Evolutionary conservation across 2,113 vertebrate species (phyloP), one percentile per base, ranked within the genome.

Genomic region (Sialia sialis): DNA sequence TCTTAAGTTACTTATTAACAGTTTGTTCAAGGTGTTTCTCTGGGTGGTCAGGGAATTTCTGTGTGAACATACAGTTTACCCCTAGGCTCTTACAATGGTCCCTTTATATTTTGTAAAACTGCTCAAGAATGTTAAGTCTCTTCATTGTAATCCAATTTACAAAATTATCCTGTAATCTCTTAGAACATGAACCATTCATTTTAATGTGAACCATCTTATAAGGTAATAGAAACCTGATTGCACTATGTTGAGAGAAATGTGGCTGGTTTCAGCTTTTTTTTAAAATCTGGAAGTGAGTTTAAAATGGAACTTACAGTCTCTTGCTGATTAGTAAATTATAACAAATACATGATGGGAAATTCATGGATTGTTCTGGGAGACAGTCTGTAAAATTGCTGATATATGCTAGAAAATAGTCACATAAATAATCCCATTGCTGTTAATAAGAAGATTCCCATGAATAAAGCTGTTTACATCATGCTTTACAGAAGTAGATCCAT

Each of bases 131-230:
- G 39, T 81, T 91, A 93, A 95, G 62, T 78, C 62, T 55, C 38
- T 41, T 59, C 44, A 38, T 84, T 87, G 49, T 92, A 91, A 96
- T 90, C 80, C 70, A 93, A 48, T 90, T 96, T 79, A 86, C 26
- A 94, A 92, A 85, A 89, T 90, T 44, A 90, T 83, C 67, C 68
- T 44, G 11, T 84, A 88, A 91, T 84, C 84, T 51, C 75, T 79
- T 77, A 84, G 66, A 88, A 85, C 11, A 38, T n/a, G 78, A 87
- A 70, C n/a, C 38, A 49, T 89, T 81, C 76, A 22, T 79, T 78
- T 84, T 89, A 83, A 83, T 32, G 21, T 73, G 70, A 87, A 58
- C 25, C 25, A 73, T 72, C 11, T 62, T 82, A 85, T 30, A 82
- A 64, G 17, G 51, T 72, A 94, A 74, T 48, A 91, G 55, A 92